A percentile compares a stretch with the other conserved stretches of the same genome.
phyloP scores from a whole-genome alignment of 2,113 vertebrate species.

The Eptatretus burgeri region DNA sequence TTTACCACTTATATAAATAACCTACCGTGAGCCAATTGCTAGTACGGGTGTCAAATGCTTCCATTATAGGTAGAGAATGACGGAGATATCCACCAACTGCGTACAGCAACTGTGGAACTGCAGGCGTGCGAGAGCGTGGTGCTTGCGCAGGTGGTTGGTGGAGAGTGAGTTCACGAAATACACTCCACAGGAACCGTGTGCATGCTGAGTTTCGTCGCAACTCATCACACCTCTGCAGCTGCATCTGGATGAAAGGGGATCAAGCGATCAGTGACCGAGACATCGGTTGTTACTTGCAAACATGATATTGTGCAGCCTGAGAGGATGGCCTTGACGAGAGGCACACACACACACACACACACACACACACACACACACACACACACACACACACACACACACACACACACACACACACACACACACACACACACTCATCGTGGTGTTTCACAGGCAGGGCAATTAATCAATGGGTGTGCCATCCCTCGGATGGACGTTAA shows the following conservation, averaged over 20 bases:
- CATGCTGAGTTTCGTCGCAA: slow-evolving; percentile 43
- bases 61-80: slow-evolving; percentile 43
- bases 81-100: slow-evolving; percentile 51
- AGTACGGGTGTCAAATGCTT: slow-evolving; percentile 38
- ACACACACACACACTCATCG: neutral
- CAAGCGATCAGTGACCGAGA: too few species aligned
- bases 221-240: slow-evolving; percentile 44
- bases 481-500: too few species aligned
- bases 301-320: too few species aligned
- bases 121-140: slow-evolving; percentile 32
- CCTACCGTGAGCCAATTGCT: slow-evolving; percentile 26
- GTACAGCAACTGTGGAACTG: slow-evolving; percentile 57
- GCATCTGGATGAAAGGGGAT: slow-evolving; percentile 45
- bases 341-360: too few species aligned
- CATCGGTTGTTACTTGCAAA: too few species aligned
- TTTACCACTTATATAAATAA: too few species aligned
- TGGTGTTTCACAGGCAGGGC: neutral
- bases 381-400: too few species aligned
- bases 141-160: slow-evolving; percentile 40
- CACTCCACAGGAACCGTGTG: slow-evolving; percentile 55
- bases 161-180: slow-evolving; percentile 66
- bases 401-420: too few species aligned
- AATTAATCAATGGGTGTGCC: too few species aligned
- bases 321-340: too few species aligned
- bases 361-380: too few species aligned